phyloP scores from a whole-genome alignment of 1,140 invertebrate species.

The Leptinotarsa defecta region DNA sequence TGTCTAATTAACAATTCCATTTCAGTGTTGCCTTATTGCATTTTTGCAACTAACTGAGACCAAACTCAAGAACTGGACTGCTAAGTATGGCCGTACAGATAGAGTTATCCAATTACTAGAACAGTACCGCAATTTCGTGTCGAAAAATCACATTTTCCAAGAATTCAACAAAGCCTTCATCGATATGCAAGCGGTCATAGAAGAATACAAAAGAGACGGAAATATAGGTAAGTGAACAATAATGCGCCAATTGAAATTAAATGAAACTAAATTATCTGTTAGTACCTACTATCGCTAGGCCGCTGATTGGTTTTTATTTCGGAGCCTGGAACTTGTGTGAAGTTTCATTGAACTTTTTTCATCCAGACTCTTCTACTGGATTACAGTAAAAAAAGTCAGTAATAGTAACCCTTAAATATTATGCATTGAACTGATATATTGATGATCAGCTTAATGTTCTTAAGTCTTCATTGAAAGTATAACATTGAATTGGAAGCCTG shows the following conservation, averaged over 20 bases:
- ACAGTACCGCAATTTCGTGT: constrained; percentile 91
- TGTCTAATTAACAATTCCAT: constrained; percentile 24
- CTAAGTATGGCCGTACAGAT: constrained; percentile 84
- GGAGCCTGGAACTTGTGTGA: no score
- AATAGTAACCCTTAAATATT: no score
- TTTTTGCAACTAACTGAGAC: constrained; percentile 88
- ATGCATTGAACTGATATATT: no score
- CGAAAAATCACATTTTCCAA: constrained; percentile 88
- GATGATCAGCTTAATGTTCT: no score
- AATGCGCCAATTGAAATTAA: constrained; percentile 58
- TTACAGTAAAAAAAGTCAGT: no score
- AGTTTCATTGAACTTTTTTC: no score
- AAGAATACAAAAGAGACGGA: constrained; percentile 87
- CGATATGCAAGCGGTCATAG: constrained; percentile 89
- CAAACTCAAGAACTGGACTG: constrained; percentile 85
- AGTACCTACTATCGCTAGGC: not conserved
- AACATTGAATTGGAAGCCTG: no score
- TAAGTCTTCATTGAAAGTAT: no score
- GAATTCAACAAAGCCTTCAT: constrained; percentile 91
- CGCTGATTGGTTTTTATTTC: no score
- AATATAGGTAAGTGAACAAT: constrained; percentile 59
- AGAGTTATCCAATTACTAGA: constrained; percentile 82
- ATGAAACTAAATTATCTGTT: constrained; percentile 4
- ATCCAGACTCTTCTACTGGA: no score
- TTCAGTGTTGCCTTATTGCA: constrained; percentile 83